Conservation (phyloP, 1,140 invertebrate genomes). For the Radopholus similis region DNA sequence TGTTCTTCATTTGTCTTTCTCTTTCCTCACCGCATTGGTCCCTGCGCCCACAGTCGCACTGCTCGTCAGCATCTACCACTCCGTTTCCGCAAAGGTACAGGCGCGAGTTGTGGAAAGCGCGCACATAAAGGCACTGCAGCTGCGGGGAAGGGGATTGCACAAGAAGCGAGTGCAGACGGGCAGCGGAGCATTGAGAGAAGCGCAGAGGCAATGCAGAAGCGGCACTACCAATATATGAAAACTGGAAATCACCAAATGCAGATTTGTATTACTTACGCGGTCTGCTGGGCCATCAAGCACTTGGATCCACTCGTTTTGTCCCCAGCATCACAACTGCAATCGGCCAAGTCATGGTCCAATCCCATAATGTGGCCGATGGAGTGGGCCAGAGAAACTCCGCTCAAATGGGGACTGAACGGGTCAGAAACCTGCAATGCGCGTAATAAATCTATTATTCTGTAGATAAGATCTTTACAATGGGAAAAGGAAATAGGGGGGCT, state of each 20-base stretch:
- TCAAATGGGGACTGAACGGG: constrained; percentile 38
- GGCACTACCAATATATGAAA: background rate
- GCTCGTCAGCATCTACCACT: constrained; percentile 52
- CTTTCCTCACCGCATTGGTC: constrained; percentile 42
- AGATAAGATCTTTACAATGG: no score
- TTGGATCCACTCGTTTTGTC: background rate
- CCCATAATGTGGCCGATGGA: constrained; percentile 54
- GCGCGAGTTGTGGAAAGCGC: constrained; percentile 50
- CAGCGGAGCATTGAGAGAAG: constrained; percentile 56
- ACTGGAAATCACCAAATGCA: background rate
- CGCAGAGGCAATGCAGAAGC: constrained; percentile 26
- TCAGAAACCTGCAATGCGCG: constrained; percentile 44
- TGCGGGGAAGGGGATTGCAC: constrained; percentile 37
- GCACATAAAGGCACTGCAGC: constrained; percentile 54
- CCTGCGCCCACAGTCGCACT: constrained; percentile 58
- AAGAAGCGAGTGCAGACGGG: constrained; percentile 49
- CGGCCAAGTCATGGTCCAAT: constrained; percentile 53
- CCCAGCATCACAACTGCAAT: constrained; percentile 38
- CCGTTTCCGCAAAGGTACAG: constrained; percentile 58
- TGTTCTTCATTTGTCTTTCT: no score
- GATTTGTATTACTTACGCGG: background rate
- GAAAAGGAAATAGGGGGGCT: no score
- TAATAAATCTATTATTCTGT: background rate
- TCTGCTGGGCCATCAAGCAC: constrained; percentile 41
- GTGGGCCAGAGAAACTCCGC: constrained; percentile 49